These are phyloP conservation scores for Encarsia formosa DNA, from an alignment of 2,888 invertebrate genomes.

Conservation along the genomic window DNA sequence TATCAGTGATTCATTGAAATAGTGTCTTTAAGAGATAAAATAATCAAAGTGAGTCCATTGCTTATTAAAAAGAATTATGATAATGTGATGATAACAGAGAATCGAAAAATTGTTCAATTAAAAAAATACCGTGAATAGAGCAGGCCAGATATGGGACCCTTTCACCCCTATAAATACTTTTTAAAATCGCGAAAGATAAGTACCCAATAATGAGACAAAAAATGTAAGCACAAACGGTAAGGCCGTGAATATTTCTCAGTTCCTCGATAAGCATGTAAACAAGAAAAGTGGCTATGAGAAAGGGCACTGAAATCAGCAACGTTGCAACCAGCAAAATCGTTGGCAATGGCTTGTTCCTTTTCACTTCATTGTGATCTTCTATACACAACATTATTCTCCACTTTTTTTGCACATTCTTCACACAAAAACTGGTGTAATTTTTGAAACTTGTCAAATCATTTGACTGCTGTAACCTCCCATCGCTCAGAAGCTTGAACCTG, in stretches of 20 bases:
- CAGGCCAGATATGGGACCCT: too few species aligned
- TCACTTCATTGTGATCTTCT: conserved; percentile 1
- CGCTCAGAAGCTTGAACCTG: conserved; percentile 30
- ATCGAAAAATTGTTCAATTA: too few species aligned
- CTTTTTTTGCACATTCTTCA: conserved; percentile 14
- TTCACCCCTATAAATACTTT: conserved; percentile 29
- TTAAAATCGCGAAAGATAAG: conserved; percentile 32
- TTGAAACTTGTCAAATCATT: too few species aligned
- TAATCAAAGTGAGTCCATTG: too few species aligned
- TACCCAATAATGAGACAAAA: conserved; percentile 40
- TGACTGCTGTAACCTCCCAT: conserved; percentile 38
- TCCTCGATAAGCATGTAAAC: conserved; percentile 44
- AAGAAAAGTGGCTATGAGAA: conserved; percentile 41
- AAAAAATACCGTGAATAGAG: conserved; percentile 32
- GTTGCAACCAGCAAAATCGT: too few species aligned
- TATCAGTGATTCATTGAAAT: too few species aligned
- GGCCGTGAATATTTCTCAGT: conserved; percentile 45
- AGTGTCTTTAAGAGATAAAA: too few species aligned
- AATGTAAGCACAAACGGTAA: conserved; percentile 42
- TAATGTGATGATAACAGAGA: too few species aligned
- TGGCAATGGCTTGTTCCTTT: too few species aligned
- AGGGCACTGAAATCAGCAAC: conserved; percentile 43
- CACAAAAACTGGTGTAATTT: conserved; percentile 30
- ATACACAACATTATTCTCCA: conserved; percentile 33
- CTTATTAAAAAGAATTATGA: too few species aligned